Conservation (phyloP, 1,140 invertebrate species). For the Ooceraea biroi region DNA sequence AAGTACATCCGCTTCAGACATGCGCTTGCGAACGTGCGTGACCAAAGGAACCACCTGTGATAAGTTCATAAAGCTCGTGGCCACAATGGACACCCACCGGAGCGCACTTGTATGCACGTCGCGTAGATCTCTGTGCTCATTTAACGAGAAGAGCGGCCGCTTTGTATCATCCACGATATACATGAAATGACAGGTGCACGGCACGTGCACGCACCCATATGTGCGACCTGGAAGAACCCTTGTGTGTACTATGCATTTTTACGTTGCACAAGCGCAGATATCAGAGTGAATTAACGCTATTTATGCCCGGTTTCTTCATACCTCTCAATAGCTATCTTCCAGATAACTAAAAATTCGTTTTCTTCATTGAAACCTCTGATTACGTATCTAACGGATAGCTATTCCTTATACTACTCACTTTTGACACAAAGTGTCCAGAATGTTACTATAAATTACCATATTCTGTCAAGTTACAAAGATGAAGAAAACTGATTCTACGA, state of each 20-base stretch:
- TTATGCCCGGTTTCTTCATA: no score
- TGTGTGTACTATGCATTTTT: background rate
- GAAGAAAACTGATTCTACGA: no score
- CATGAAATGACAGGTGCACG: slow-evolving; percentile 41
- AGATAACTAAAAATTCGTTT: no score
- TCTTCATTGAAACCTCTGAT: no score
- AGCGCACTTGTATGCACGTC: slow-evolving; percentile 16
- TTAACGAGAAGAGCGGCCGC: slow-evolving; percentile 64
- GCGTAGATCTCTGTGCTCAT: slow-evolving; percentile 44
- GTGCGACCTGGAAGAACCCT: slow-evolving; percentile 9
- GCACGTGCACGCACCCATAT: slow-evolving; percentile 17
- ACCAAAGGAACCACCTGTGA: slow-evolving; percentile 58
- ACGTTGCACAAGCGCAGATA: background rate
- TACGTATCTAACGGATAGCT: no score
- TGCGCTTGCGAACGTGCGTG: slow-evolving; percentile 1
- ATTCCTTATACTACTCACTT: no score
- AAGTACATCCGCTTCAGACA: background rate
- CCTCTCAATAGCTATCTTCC: no score
- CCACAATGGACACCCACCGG: slow-evolving; percentile 55
- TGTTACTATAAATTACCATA: no score
- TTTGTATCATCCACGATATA: slow-evolving; percentile 54
- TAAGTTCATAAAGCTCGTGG: slow-evolving; percentile 63
- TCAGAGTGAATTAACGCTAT: no score
- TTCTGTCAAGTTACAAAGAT: no score
- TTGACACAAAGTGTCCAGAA: no score